These are phyloP conservation scores for Sebastes aleutianus DNA, from an alignment of 2,797 vertebrate species.

Conservation along the genomic window DNA sequence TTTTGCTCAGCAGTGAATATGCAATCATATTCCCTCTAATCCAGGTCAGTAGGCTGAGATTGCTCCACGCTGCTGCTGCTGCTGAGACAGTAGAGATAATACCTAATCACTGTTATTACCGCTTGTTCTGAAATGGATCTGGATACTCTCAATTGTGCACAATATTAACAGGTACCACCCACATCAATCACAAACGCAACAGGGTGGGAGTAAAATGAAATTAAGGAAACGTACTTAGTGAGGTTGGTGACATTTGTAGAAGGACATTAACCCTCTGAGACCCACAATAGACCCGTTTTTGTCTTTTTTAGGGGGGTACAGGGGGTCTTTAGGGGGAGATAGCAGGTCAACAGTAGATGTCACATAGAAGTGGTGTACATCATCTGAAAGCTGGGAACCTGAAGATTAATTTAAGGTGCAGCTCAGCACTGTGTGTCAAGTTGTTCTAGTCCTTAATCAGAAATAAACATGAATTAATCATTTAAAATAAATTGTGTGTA, in stretches of 20 bases:
- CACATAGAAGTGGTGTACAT: too few relatives aligned
- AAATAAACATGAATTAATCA: too few relatives aligned
- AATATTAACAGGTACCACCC: constrained; percentile 1
- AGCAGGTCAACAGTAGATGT: too few relatives aligned
- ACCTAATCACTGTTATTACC: constrained; percentile 39
- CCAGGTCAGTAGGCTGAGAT: constrained; percentile 65
- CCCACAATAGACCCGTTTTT: too few relatives aligned
- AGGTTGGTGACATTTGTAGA: constrained; percentile 6
- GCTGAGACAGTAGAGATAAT: constrained; percentile 23
- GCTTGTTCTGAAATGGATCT: constrained; percentile 23
- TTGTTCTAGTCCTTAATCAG: too few relatives aligned
- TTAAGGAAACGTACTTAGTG: background rate
- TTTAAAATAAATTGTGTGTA: too few relatives aligned
- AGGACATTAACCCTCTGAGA: background rate
- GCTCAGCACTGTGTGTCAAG: too few relatives aligned
- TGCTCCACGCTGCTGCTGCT: constrained; percentile 14
- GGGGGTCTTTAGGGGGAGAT: too few relatives aligned
- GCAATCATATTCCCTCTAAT: constrained; percentile 54
- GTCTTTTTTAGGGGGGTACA: too few relatives aligned
- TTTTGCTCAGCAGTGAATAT: constrained; percentile 47
- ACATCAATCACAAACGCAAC: constrained; percentile 8
- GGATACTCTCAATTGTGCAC: background rate
- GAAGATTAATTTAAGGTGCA: too few relatives aligned
- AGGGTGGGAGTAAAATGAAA: constrained; percentile 1
- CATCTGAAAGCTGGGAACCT: too few relatives aligned